Base-by-base conservation (phyloP, 2,888 invertebrate species). In the Saturnia pavonia region DNA sequence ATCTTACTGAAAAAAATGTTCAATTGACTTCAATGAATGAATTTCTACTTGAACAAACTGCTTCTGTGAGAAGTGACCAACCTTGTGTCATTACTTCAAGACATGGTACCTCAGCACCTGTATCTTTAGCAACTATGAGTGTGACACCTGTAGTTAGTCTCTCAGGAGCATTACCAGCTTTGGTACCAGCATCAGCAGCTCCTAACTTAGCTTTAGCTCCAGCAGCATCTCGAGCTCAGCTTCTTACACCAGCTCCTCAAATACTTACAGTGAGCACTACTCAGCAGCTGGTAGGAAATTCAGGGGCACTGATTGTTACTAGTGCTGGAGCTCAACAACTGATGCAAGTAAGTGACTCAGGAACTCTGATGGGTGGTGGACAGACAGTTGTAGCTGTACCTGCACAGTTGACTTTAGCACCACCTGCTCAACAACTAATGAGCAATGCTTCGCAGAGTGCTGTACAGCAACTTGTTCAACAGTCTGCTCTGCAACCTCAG, bases 321-420 rank as follows among this genome's bases (percentile, higher is more conserved):
- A 94, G 94, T 87, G 94, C 94, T 73, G 94, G 94, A 72, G 93
- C 91, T 2, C 94, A 94, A 73, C 94, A 94, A 79, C 77, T 94
- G 8, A 93, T 94, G 94, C 94, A 94, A 88, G 94, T 94, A 22
- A 93, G 94, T 85, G 94, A 94, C 78, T 94, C 94, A 22, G 93
- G 93, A 6, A 92, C 91, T 67, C 79, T 94, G 63, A 94, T 94
- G 92, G 89, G 93, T 70, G 92, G 89, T 27, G 93, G 94, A 19
- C 93, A 92, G 77, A 92, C 93, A 69, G 92, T 94, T 68, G 94
- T 94, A 42, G 93, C 93, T 48, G 92, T 94, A 19, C 94, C 94
- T 69, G 94, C 94, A 45, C 94, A 94, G 78, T 79, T 94, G 40
- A 92, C 94, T 16, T 78, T 94, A 71, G 91, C 87, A 65, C 92